phyloP scores from a whole-genome alignment of 1,140 invertebrate genomes.

The Phymorhynchus buccinoides region DNA sequence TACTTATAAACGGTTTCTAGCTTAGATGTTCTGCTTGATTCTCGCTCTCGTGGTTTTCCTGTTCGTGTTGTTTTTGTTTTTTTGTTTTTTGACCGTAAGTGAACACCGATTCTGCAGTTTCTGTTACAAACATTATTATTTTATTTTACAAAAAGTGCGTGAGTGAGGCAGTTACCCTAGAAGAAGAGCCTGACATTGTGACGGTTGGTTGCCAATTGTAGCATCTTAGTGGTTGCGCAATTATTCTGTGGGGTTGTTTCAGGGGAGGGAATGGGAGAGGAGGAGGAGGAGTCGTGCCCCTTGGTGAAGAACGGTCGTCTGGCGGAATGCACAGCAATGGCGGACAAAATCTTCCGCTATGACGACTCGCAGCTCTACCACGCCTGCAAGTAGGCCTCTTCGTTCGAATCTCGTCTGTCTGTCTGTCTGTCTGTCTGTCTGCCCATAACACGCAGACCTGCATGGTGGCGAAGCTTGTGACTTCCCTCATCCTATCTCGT shows the following conservation, averaged over 20 bases:
- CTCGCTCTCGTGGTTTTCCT: too few relatives aligned
- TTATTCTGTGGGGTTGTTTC: not conserved
- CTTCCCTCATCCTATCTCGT: too few relatives aligned
- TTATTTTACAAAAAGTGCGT: not conserved
- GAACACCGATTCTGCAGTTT: too few relatives aligned
- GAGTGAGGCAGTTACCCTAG: too few relatives aligned
- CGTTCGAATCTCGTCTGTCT: not conserved
- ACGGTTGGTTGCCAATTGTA: not conserved
- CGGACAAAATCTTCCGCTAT: not conserved
- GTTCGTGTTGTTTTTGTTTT: too few relatives aligned
- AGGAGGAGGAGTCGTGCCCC: not conserved
- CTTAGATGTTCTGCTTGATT: not conserved
- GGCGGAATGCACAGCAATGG: not conserved
- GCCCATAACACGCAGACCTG: not conserved
- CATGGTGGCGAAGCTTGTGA: not conserved
- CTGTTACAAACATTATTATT: not conserved
- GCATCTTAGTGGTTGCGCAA: not conserved
- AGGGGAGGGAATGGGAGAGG: not conserved
- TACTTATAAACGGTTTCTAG: too few relatives aligned
- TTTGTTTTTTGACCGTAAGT: too few relatives aligned
- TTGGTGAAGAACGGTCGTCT: slow-evolving; percentile 7
- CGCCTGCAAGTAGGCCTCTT: not conserved
- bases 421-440: not conserved
- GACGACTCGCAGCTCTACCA: not conserved
- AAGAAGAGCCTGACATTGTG: not conserved